Conservation (phyloP, 2,888 invertebrate species). For the Sepiola atlantica region DNA sequence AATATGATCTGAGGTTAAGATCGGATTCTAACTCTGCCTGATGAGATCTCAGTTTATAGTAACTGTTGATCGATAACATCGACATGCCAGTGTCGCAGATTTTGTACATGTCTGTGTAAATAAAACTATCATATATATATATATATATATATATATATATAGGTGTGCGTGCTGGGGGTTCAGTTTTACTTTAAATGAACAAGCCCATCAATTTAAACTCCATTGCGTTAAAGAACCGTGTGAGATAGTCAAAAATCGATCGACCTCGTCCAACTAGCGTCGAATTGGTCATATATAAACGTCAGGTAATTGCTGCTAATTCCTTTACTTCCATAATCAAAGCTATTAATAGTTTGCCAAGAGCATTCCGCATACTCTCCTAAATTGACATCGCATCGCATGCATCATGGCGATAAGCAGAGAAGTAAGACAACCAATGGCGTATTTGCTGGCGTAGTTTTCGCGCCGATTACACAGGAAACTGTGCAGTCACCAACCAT, state of each 20-base stretch:
- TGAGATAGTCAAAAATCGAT: neutral
- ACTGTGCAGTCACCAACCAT: neutral
- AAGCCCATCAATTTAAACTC: neutral
- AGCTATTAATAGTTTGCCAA: constrained; percentile 1
- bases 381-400: neutral
- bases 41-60: no score
- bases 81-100: no score
- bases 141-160: neutral
- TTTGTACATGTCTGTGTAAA: no score
- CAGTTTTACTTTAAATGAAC: neutral
- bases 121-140: no score
- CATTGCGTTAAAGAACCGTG: neutral
- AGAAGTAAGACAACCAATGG: constrained; percentile 18
- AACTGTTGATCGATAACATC: no score
- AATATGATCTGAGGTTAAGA: no score
- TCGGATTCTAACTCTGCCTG: no score
- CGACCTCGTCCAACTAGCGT: neutral
- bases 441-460: neutral
- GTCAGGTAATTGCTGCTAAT: neutral
- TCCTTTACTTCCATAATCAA: constrained; percentile 13
- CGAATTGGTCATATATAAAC: constrained; percentile 21
- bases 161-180: neutral
- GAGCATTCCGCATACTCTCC: neutral
- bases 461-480: neutral
- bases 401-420: neutral